Conservation (phyloP, 2,113 vertebrate species). For the Bufo gargarizans region DNA sequence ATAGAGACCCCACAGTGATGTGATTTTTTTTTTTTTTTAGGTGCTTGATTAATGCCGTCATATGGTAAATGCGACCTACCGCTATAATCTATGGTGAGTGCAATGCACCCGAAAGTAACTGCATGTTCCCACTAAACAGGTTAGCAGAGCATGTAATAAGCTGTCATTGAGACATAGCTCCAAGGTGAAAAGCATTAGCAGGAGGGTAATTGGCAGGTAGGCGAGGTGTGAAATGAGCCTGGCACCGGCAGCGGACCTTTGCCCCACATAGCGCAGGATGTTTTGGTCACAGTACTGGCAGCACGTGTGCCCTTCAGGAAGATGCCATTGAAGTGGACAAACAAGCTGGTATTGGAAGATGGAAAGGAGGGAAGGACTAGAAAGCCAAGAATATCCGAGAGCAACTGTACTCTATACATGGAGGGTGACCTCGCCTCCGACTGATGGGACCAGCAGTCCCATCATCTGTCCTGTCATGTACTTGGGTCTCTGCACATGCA, state of each 20-base stretch:
- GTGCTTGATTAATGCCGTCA: too few species aligned
- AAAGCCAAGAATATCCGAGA: conserved; percentile 22
- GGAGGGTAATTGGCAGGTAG: not conserved
- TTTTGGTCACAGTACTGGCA: not conserved
- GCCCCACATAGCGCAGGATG: conserved; percentile 14
- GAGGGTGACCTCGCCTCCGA: not conserved
- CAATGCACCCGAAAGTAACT: not conserved
- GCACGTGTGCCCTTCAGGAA: conserved; percentile 35
- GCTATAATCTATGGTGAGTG: not conserved
- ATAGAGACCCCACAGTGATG: too few species aligned
- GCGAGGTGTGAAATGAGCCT: not conserved
- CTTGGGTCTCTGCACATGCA: too few species aligned
- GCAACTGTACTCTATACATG: conserved; percentile 20
- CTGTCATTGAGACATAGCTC: not conserved
- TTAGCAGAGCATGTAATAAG: not conserved
- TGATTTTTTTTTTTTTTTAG: too few species aligned
- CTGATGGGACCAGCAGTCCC: not conserved
- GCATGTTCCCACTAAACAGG: not conserved
- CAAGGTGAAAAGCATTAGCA: conserved; percentile 32
- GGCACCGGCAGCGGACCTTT: conserved; percentile 33
- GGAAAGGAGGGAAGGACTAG: not conserved
- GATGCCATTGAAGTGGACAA: conserved; percentile 1
- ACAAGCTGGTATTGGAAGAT: conserved; percentile 35
- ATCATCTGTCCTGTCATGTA: not conserved
- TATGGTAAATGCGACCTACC: not conserved